phyloP scores from a whole-genome alignment of 2,888 invertebrate genomes.

The Xestia sexstrigata region DNA sequence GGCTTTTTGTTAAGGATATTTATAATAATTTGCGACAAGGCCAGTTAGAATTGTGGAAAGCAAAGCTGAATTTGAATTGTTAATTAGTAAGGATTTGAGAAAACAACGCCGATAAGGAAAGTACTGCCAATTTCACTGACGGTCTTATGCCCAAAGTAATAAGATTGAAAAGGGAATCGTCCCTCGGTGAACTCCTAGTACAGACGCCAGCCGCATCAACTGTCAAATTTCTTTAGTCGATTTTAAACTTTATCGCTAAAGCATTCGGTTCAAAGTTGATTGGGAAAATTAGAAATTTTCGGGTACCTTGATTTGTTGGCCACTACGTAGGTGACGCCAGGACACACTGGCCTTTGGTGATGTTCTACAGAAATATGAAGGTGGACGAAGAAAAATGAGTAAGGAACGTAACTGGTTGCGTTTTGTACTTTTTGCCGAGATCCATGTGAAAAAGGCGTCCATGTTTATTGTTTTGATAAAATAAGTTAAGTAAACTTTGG shows the following conservation, averaged over 20 bases:
- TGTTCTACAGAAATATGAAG: background rate
- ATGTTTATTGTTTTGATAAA: background rate
- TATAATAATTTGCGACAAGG: slow-evolving; percentile 14
- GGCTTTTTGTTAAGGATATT: slow-evolving; percentile 12
- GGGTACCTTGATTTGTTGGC: too few relatives aligned
- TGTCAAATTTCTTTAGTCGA: too few relatives aligned
- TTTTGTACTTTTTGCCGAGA: background rate
- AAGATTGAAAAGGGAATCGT: too few relatives aligned
- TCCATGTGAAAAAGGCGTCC: background rate
- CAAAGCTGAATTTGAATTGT: background rate
- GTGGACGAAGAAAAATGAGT: background rate
- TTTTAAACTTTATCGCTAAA: too few relatives aligned
- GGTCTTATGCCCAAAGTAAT: too few relatives aligned
- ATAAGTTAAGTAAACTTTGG: background rate
- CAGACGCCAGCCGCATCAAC: too few relatives aligned
- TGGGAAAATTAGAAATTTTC: too few relatives aligned
- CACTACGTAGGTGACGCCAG: background rate
- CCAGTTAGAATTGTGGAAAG: too few relatives aligned
- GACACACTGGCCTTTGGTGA: background rate
- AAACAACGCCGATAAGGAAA: background rate
- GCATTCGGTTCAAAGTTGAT: too few relatives aligned
- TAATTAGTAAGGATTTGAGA: background rate
- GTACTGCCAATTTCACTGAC: too few relatives aligned
- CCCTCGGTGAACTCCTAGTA: too few relatives aligned
- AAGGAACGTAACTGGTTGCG: background rate